Percentiles rank a stretch among this genome's conserved stretches.
Evolutionary conservation across 2,113 vertebrate species (phyloP).

Genomic region (Steatornis caripensis): DNA sequence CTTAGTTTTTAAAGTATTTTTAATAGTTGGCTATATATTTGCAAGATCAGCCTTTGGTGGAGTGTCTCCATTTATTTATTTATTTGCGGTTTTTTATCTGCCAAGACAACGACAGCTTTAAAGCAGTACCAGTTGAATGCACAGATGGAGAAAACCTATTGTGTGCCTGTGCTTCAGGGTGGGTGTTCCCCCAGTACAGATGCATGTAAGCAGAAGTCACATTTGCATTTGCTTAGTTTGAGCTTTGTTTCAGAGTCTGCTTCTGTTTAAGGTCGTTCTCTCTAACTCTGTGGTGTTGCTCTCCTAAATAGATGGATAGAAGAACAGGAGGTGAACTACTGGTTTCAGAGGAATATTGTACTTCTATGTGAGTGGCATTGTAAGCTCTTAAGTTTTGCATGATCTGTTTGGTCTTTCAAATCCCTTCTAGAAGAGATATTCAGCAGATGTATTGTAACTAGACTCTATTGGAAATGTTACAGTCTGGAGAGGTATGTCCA

Average conservation of each 20-base stretch:
- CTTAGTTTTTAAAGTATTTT: not conserved
- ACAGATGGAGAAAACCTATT: not conserved
- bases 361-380: not conserved
- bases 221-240: not conserved
- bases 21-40: not conserved
- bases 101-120: not conserved
- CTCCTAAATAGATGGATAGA: not conserved
- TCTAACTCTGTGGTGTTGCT: not conserved
- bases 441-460: slow-evolving; percentile 28
- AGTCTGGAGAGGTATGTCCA: not conserved
- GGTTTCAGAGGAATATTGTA: not conserved
- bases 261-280: not conserved
- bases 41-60: not conserved
- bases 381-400: slow-evolving; percentile 48
- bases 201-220: not conserved
- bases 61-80: fast-evolving
- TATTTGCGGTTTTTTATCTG: not conserved
- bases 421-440: slow-evolving; percentile 50
- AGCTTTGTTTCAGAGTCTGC: not conserved
- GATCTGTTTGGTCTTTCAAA: slow-evolving; percentile 40
- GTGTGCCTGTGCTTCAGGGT: not conserved
- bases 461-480: slow-evolving; percentile 16
- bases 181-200: not conserved
- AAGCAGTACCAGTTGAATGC: not conserved
- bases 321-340: slow-evolving; percentile 5